Percentiles rank a stretch among this genome's conserved stretches.
Evolutionary conservation across 2,113 vertebrate genomes (phyloP).

Genomic region (Tursiops truncatus): DNA sequence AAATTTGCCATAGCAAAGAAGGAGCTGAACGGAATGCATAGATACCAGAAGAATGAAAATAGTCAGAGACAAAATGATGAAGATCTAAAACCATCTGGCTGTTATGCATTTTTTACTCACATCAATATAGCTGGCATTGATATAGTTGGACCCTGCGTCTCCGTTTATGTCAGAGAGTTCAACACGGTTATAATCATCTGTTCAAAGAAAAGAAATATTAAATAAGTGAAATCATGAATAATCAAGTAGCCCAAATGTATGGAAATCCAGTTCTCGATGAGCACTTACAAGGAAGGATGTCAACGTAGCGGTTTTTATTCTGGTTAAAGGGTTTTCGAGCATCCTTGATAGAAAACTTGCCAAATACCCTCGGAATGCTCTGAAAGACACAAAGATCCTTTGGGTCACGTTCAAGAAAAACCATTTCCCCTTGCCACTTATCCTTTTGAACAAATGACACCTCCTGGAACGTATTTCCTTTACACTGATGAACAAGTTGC

Average conservation of each 20-base stretch:
- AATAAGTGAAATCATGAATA: background rate
- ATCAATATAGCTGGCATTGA: slow-evolving; percentile 97
- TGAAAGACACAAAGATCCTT: slow-evolving; percentile 77
- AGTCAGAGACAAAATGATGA: background rate
- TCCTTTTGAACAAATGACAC: background rate
- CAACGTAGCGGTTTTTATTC: slow-evolving; percentile 96
- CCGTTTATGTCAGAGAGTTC: slow-evolving; percentile 87
- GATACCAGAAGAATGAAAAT: background rate
- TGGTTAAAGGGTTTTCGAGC: slow-evolving; percentile 91
- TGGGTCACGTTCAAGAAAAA: slow-evolving; percentile 2
- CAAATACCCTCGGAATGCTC: slow-evolving; percentile 97
- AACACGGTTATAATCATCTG: slow-evolving; percentile 97
- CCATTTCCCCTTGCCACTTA: background rate
- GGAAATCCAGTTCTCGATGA: background rate
- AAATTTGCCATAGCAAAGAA: background rate
- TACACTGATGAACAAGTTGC: background rate
- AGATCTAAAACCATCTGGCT: background rate
- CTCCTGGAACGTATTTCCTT: background rate
- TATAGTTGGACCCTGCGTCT: slow-evolving; percentile 91
- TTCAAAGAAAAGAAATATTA: slow-evolving; percentile 31
- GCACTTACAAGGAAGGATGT: slow-evolving; percentile 96
- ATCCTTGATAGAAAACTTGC: slow-evolving; percentile 91
- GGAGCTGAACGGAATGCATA: background rate
- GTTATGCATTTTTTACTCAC: slow-evolving; percentile 80
- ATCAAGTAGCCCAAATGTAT: too few relatives aligned